phyloP scores from a whole-genome alignment of 2,797 vertebrate genomes.

The Danio jaintianensis region DNA sequence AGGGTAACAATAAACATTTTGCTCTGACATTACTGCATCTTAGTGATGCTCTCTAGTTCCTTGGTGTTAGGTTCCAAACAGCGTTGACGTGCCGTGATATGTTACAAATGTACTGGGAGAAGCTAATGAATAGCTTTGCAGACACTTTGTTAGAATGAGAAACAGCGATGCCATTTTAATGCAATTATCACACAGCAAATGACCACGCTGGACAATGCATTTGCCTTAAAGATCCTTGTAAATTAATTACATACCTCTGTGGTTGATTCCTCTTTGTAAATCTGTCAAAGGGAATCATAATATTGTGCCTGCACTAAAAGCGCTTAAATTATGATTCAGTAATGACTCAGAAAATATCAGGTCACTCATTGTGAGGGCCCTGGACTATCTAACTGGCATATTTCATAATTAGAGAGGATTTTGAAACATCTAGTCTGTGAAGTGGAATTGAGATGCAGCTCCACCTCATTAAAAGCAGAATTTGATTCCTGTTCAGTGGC shows the following conservation, averaged over 20 bases:
- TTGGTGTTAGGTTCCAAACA: conserved; percentile 25
- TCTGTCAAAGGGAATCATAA: conserved; percentile 41
- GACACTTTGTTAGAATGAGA: conserved; percentile 22
- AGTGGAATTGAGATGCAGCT: conserved; percentile 34
- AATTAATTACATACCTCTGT: conserved; percentile 38
- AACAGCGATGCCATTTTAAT: conserved; percentile 36
- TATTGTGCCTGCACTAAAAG: conserved; percentile 60
- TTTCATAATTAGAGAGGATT: conserved; percentile 70
- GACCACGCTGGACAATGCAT: conserved; percentile 31
- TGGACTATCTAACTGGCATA: conserved; percentile 68
- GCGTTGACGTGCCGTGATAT: conserved; percentile 20
- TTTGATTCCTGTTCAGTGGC: conserved; percentile 30
- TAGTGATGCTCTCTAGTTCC: conserved; percentile 9
- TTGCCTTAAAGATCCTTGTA: conserved; percentile 41
- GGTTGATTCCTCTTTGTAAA: conserved; percentile 35
- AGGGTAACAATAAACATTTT: conserved; percentile 55
- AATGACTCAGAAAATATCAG: conserved; percentile 67
- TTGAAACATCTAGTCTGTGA: conserved; percentile 17
- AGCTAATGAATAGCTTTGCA: conserved; percentile 33
- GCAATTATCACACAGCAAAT: conserved; percentile 41
- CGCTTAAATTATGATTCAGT: conserved; percentile 69
- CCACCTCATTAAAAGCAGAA: conserved; percentile 53
- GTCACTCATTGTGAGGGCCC: conserved; percentile 66
- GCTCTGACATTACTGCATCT: conserved; percentile 37
- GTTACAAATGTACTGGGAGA: conserved; percentile 14